A percentile compares a stretch with the other conserved stretches of the same genome.
Evolutionary conservation across 2,888 invertebrate genomes (phyloP).

Genomic region (Dicyrtomina minuta): DNA sequence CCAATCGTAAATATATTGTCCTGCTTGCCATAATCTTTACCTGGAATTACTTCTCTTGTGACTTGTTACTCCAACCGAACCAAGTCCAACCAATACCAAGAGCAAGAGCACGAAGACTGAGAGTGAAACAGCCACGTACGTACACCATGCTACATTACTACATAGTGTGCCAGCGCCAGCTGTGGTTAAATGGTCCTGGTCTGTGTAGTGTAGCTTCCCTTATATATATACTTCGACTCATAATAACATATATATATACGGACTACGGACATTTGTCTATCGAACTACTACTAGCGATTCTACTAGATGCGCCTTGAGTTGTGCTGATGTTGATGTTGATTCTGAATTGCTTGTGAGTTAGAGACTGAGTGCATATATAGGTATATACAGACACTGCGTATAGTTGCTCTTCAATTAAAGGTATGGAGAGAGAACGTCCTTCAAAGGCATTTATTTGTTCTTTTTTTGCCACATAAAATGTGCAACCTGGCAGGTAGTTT

Average conservation of each 20-base stretch:
- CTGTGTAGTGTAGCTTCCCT: no score
- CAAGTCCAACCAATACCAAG: neutral
- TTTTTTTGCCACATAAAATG: constrained; percentile 31
- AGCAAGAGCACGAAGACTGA: neutral
- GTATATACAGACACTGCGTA: neutral
- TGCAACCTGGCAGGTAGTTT: constrained; percentile 36
- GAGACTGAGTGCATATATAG: neutral
- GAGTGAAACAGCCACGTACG: neutral
- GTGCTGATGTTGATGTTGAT: no score
- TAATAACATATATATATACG: no score
- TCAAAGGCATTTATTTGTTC: constrained; percentile 39
- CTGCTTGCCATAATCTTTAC: constrained; percentile 16
- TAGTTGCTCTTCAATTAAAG: neutral
- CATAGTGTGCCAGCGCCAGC: constrained; percentile 7
- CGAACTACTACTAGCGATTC: no score
- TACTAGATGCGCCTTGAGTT: no score
- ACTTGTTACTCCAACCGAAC: constrained; percentile 1
- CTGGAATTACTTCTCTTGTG: constrained; percentile 16
- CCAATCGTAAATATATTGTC: constrained; percentile 27
- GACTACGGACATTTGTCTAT: no score
- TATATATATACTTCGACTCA: no score
- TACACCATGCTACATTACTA: neutral
- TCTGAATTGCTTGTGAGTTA: no score
- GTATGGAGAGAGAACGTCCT: constrained; percentile 33
- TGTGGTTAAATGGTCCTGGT: neutral